These are phyloP conservation scores for Cyprinodon variegatus DNA, from an alignment of 2,113 vertebrate species.

Conservation along the genomic window DNA sequence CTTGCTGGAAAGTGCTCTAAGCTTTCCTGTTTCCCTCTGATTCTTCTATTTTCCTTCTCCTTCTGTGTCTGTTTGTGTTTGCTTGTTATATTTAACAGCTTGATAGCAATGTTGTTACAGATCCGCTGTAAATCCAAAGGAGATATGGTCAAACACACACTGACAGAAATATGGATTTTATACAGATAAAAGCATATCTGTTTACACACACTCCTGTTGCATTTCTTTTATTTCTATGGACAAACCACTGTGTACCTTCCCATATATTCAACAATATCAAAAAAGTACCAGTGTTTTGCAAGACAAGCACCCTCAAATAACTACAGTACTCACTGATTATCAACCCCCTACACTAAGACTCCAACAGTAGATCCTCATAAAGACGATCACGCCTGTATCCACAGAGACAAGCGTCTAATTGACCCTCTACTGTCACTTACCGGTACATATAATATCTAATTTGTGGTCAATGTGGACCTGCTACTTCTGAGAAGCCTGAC, in stretches of 20 bases:
- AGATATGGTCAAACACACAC: conserved; percentile 14
- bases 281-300: background rate
- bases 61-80: conserved; percentile 33
- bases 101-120: conserved; percentile 40
- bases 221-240: background rate
- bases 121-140: conserved; percentile 45
- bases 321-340: background rate
- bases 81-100: conserved; percentile 49
- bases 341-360: background rate
- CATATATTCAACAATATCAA: background rate
- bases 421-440: conserved; percentile 26
- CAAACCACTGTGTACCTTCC: background rate
- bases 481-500: conserved; percentile 9
- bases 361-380: conserved; percentile 4
- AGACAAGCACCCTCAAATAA: too few species aligned
- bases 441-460: conserved; percentile 32
- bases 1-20: conserved; percentile 16
- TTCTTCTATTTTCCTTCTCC: conserved; percentile 21
- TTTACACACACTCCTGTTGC: background rate
- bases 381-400: conserved; percentile 16
- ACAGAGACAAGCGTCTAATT: conserved; percentile 19
- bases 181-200: background rate
- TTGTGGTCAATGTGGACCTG: conserved; percentile 20
- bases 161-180: background rate
- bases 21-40: conserved; percentile 23